Conservation (phyloP, 1,140 invertebrate genomes). For the Tachypleus tridentatus region DNA sequence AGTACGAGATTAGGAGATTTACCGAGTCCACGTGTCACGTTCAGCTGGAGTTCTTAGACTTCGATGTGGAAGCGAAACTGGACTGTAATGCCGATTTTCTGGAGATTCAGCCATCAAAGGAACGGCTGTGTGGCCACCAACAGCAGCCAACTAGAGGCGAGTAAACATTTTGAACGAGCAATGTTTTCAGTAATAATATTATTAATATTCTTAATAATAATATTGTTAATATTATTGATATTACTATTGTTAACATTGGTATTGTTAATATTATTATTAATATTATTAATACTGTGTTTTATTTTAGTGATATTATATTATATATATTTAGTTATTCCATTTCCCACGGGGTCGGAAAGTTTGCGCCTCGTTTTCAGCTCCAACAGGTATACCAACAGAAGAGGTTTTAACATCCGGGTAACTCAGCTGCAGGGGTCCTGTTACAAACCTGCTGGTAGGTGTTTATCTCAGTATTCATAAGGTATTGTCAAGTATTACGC, state of each 20-base stretch:
- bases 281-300: too few species aligned
- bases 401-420: slow-evolving; percentile 24
- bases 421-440: slow-evolving; percentile 24
- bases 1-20: slow-evolving; percentile 14
- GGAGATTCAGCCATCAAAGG: slow-evolving; percentile 18
- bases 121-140: slow-evolving; percentile 17
- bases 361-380: slow-evolving; percentile 23
- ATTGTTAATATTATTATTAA: too few species aligned
- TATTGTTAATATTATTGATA: background rate
- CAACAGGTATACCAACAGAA: slow-evolving; percentile 19
- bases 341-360: slow-evolving; percentile 7
- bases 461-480: too few species aligned
- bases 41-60: slow-evolving; percentile 18
- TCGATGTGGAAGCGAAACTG: slow-evolving; percentile 19
- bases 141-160: slow-evolving; percentile 8
- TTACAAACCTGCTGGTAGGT: slow-evolving; percentile 14
- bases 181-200: slow-evolving; percentile 2
- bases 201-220: too few species aligned
- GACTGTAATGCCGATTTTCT: slow-evolving; percentile 21
- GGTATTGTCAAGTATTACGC: too few species aligned
- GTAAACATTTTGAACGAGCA: background rate
- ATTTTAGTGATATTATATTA: too few species aligned
- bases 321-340: slow-evolving; percentile 8
- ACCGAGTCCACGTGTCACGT: slow-evolving; percentile 18
- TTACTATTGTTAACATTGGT: background rate